These are phyloP conservation scores for Odontophorus gujanensis DNA, from an alignment of 2,113 vertebrate genomes.

Conservation along the genomic window DNA sequence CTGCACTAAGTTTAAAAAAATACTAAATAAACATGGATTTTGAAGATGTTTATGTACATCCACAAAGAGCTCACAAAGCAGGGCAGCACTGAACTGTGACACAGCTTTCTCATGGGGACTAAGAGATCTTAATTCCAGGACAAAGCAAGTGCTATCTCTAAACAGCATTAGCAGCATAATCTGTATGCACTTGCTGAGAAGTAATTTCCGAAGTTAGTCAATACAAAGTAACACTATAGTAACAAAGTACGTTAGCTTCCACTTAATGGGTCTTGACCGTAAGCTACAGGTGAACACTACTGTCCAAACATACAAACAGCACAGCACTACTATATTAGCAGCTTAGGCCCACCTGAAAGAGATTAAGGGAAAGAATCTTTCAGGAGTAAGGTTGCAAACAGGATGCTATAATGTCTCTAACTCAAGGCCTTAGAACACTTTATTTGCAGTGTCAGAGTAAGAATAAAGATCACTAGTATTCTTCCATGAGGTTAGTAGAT, in stretches of 20 bases:
- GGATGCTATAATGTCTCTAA: neutral
- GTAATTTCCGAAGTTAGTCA: constrained; percentile 35
- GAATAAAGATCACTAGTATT: neutral
- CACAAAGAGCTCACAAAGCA: neutral
- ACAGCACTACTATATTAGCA: fast-evolving
- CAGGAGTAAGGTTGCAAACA: neutral
- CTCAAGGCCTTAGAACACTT: neutral
- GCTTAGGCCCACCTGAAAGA: neutral
- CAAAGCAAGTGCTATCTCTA: constrained; percentile 23
- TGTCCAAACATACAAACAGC: neutral
- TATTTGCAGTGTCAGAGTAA: neutral
- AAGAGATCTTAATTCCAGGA: constrained; percentile 35
- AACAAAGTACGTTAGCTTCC: neutral
- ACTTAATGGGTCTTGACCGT: neutral
- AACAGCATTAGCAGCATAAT: constrained; percentile 46
- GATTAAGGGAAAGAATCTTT: neutral
- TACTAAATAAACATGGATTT: neutral
- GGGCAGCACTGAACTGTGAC: neutral
- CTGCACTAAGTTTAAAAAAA: neutral
- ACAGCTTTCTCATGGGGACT: constrained; percentile 18
- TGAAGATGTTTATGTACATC: neutral
- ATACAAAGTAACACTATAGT: neutral
- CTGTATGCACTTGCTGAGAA: neutral
- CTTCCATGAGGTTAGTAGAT: neutral
- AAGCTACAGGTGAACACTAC: constrained; percentile 5